Base-by-base conservation (phyloP, 1,140 invertebrate species). In the Cardiocondyla obscurior region DNA sequence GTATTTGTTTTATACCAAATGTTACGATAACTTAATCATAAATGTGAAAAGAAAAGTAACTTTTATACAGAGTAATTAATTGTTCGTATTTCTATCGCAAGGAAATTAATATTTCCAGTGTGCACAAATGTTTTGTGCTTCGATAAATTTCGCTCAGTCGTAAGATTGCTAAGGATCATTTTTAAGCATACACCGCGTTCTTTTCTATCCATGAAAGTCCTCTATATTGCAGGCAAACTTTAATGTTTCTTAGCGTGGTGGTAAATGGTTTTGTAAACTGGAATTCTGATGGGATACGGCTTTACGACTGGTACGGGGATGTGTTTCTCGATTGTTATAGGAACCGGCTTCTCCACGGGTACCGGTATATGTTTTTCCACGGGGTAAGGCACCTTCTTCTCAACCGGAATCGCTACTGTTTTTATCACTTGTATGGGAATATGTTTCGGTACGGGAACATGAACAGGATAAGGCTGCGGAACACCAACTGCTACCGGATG, bases 271-370 rank as follows among this genome's bases (percentile, higher is more conserved):
- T 97, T 97, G 90, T 96, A 96, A 2, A 97, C 95, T 22, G 96
- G 96, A 42, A 97, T 96, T 89, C 96, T 97, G 12, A 97, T 96
- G 5, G 96, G 96, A 82, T 96, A 97, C 1, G 96, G 96, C 83
- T 96, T 96, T 46, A 96, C 95, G 14, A 97, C 95, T 25, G 96
- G 96, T 10, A 97, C 96, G 7, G 95, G 95, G 7, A 97, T 94
- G 90, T 96, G 96, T 88, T 96, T 97, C 88, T 97, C 95, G 19
- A 97, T 95, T 79, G 94, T 95, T 33, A 96, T 96, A 0, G 95
- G 96, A 3, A 96, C 94, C 33, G 94, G 95, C 88, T 96, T 96
- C 85, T 96, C 96, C 0, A 96, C 94, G 1, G 95, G 92, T 86
- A 96, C 95, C 12, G 95, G 94, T 74, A 95, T 93, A 74, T 96